These are phyloP conservation scores for Rhabdophis nuchalis DNA, from an alignment of 2,797 vertebrate species.

Conservation along the genomic window DNA sequence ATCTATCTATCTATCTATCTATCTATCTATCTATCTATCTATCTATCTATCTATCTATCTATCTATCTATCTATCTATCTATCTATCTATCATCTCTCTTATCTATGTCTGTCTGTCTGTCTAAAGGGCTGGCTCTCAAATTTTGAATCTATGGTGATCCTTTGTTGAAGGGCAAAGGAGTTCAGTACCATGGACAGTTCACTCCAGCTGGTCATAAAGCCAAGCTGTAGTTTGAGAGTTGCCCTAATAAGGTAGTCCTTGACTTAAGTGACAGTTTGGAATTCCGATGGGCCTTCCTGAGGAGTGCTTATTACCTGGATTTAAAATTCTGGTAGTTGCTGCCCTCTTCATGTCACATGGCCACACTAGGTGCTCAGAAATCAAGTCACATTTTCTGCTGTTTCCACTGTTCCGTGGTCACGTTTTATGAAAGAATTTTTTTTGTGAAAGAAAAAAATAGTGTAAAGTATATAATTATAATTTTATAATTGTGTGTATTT, in stretches of 20 bases:
- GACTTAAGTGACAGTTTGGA: neutral
- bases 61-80: too few species aligned
- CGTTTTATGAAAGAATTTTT: neutral
- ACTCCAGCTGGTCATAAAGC: neutral
- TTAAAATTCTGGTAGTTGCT: neutral
- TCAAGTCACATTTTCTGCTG: neutral
- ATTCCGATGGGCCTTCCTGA: neutral
- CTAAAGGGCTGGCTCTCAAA: neutral
- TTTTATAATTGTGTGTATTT: neutral
- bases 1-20: too few species aligned
- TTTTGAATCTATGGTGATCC: neutral
- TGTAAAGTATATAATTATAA: neutral
- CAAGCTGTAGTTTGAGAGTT: neutral
- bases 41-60: too few species aligned
- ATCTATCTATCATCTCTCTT: too few species aligned
- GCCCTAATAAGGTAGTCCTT: neutral
- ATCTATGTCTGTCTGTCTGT: too few species aligned
- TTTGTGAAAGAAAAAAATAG: neutral
- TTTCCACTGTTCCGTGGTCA: neutral
- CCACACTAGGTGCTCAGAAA: neutral
- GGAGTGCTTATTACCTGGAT: neutral
- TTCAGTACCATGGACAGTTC: neutral
- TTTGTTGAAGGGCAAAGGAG: neutral
- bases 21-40: too few species aligned
- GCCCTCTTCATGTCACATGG: neutral